A percentile compares a stretch with the other conserved stretches of the same genome.
Evolutionary conservation across 53 echinoderm and acorn worm genomes (phyloP).

Genomic region (Antedon mediterranea): DNA sequence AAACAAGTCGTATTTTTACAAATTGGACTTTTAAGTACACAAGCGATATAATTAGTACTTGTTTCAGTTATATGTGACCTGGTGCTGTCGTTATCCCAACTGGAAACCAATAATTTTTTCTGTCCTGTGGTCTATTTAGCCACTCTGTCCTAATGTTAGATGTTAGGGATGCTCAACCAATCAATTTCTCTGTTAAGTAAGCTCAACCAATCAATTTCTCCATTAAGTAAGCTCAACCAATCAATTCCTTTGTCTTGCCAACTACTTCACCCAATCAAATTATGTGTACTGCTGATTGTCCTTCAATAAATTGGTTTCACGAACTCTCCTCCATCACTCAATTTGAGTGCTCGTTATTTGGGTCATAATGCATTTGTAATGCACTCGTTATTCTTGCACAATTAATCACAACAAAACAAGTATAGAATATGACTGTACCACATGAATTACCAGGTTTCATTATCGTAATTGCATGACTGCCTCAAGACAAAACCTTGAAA

Average conservation of each 20-base stretch:
- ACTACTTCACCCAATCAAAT: not conserved
- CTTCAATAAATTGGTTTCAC: not conserved
- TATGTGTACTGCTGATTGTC: not conserved
- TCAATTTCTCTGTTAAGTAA: too few relatives aligned
- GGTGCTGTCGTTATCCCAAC: too few relatives aligned
- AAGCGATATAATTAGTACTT: too few relatives aligned
- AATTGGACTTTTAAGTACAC: too few relatives aligned
- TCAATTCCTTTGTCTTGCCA: not conserved
- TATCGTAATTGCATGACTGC: not conserved
- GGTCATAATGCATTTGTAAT: not conserved
- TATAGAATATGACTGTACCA: not conserved
- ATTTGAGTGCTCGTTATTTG: not conserved
- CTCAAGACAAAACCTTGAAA: not conserved
- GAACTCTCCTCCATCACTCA: not conserved
- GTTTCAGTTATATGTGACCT: too few relatives aligned
- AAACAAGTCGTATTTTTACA: too few relatives aligned
- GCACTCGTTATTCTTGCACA: not conserved
- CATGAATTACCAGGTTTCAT: not conserved
- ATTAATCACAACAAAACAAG: not conserved
- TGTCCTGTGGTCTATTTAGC: too few relatives aligned
- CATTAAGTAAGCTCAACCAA: not conserved
- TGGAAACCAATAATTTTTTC: too few relatives aligned
- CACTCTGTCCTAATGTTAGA: too few relatives aligned
- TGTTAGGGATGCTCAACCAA: too few relatives aligned
- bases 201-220: too few relatives aligned